Evolutionary conservation across 2,797 vertebrate genomes (phyloP).

Genomic region (Thaleichthys pacificus): DNA sequence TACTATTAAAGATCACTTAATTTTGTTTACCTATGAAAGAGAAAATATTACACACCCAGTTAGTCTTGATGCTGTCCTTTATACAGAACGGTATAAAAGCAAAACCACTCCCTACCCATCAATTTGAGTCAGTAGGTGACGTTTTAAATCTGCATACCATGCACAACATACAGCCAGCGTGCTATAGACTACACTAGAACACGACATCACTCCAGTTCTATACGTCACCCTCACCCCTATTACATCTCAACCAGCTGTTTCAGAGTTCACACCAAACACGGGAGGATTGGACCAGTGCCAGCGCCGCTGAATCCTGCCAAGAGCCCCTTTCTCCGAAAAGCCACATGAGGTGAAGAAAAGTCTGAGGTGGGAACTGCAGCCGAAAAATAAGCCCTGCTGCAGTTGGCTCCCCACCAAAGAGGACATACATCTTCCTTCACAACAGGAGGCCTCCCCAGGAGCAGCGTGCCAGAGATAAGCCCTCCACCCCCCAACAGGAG

Average conservation of each 20-base stretch:
- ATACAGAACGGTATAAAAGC: neutral
- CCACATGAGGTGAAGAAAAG: constrained; percentile 20
- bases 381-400: constrained; percentile 15
- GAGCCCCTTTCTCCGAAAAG: neutral
- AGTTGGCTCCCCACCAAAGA: constrained; percentile 45
- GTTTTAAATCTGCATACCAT: neutral
- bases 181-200: neutral
- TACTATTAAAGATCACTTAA: too few species aligned
- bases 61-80: neutral
- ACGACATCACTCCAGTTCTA: neutral
- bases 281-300: neutral
- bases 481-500: constrained; percentile 38
- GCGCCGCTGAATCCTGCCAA: neutral
- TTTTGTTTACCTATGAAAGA: too few species aligned
- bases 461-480: neutral
- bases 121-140: neutral
- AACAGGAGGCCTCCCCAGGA: constrained; percentile 20
- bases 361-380: constrained; percentile 37
- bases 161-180: neutral
- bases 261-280: neutral
- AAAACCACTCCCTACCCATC: neutral
- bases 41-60: neutral
- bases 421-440: constrained; percentile 24
- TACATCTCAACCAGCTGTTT: constrained; percentile 20
- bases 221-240: constrained; percentile 26